A percentile compares a stretch with the other conserved stretches of the same genome.
Evolutionary conservation across 2,113 vertebrate species (phyloP).

Genomic region (Haemorhous mexicanus): DNA sequence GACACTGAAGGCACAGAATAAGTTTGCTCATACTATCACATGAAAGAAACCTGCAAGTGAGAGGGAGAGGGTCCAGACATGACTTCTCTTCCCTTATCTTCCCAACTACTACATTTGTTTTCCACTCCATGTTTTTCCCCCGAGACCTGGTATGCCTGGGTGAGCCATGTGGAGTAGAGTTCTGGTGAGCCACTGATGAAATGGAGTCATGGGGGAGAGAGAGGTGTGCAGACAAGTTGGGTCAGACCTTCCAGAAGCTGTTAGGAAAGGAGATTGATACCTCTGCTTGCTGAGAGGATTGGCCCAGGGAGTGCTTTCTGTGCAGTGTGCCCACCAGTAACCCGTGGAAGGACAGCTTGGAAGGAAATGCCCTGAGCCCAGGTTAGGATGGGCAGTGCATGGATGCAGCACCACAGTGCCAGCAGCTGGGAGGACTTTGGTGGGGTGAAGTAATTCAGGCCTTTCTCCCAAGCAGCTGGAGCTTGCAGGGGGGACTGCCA

Average conservation of each 20-base stretch:
- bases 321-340: background rate
- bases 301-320: background rate
- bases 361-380: background rate
- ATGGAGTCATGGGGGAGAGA: background rate
- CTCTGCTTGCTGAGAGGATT: background rate
- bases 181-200: background rate
- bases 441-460: background rate
- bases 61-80: background rate
- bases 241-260: background rate
- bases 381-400: background rate
- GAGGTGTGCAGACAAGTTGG: background rate
- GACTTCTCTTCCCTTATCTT: background rate
- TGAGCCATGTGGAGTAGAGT: background rate
- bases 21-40: background rate
- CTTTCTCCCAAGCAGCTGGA: background rate
- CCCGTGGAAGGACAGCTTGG: background rate
- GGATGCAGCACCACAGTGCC: background rate
- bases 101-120: background rate
- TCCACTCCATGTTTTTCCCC: background rate
- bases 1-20: background rate
- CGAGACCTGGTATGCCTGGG: background rate
- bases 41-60: background rate
- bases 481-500: background rate
- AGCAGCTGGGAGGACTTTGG: background rate
- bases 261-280: background rate